Base-by-base conservation (phyloP, 2,888 invertebrate genomes). In the Caenorhabditis parvicauda region DNA sequence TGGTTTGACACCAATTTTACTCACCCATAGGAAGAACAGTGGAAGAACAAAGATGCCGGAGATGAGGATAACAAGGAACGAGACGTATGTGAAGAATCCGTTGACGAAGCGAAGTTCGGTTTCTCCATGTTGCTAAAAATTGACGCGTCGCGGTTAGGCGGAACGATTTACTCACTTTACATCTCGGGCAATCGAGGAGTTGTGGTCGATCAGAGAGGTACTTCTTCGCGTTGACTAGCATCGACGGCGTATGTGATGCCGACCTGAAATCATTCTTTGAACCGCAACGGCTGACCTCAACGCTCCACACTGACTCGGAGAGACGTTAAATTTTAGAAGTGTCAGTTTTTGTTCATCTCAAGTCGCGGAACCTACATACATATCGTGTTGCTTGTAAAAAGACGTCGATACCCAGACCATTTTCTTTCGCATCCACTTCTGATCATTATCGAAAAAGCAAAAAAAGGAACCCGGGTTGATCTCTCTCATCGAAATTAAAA, bases 211-310 rank as follows among this genome's bases (percentile, higher is more conserved):
- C 79, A 51, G 72, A 74, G 19, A 79, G 70, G 46, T 73, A 79
- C 55, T 78, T 78, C 55, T 79, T 77, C 19, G 76, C 76, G 54
- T 79, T 79, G 39, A 79, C 79, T 59, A 79, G 64, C 76, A 79
- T 76, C 14, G 70, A 71, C 17, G 78, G 79, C 41, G 77, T 79
- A 56, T 76, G 74, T 9, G 72, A 72, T 21, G 75, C 74, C 42
- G 74, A 74, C 54, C 78, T 68, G 56, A 19, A 58, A 59, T 19
- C 12, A 6, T 2, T 2, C 2, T 9, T 14, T 48, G 27, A 48
- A 44, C 7, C 19, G 12, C 25, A 28, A 21, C 27, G 6, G 37
- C 2, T 14, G 14, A 27, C 39, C 28, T 24, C 39, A 22, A 39
- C 39, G 25, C 27, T 49, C 3, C 2, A 21, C 19, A 12, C 9